Conservation (phyloP, 2,113 vertebrate genomes). For the Odocoileus virginianus region DNA sequence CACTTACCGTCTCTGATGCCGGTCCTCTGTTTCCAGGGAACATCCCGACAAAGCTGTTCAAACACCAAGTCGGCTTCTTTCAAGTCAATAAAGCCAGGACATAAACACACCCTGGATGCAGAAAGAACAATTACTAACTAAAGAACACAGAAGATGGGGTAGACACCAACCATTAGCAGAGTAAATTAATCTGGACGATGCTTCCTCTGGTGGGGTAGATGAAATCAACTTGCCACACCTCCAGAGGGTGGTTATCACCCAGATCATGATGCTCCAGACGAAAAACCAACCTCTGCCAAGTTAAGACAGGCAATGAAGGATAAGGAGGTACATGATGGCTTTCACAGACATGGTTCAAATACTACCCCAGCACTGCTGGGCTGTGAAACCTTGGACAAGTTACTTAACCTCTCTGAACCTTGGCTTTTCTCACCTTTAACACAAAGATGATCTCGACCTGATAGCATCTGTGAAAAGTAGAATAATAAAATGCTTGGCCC, state of each 20-base stretch:
- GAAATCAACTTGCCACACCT: background rate
- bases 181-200: background rate
- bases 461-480: background rate
- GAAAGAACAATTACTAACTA: background rate
- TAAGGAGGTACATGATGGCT: background rate
- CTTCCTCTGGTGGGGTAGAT: background rate
- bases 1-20: conserved; percentile 85
- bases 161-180: background rate
- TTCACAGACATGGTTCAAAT: background rate
- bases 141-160: background rate
- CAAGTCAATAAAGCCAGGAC: conserved; percentile 86
- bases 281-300: background rate
- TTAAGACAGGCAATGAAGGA: background rate
- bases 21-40: conserved; percentile 94
- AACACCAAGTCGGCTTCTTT: conserved; percentile 92
- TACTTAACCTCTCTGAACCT: background rate
- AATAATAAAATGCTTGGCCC: background rate
- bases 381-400: background rate
- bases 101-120: conserved; percentile 83
- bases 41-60: conserved; percentile 86
- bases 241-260: background rate
- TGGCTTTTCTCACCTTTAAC: background rate
- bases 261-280: background rate
- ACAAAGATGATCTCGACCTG: background rate
- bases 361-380: background rate